Percentiles rank a stretch among this genome's conserved stretches.
Conservation (phyloP, 2,797 vertebrate species). For the Danio albolineatus region DNA sequence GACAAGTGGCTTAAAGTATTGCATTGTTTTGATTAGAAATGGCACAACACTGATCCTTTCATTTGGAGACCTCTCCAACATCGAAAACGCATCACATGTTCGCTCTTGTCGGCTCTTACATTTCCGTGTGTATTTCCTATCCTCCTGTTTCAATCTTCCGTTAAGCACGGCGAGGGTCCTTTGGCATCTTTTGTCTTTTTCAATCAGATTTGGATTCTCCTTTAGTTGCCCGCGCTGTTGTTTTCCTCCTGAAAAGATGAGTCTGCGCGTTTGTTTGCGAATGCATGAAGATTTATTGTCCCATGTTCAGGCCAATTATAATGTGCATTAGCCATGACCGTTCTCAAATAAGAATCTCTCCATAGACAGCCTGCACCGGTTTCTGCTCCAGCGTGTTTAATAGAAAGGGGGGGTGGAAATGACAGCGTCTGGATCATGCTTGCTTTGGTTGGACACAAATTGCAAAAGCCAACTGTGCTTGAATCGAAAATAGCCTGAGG, state of each 20-base stretch:
- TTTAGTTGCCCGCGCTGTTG: neutral
- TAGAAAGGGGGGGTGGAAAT: constrained; percentile 50
- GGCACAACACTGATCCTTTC: neutral
- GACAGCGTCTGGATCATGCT: constrained; percentile 65
- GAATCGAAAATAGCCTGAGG: constrained; percentile 51
- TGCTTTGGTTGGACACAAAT: constrained; percentile 52
- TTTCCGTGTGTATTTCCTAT: constrained; percentile 7
- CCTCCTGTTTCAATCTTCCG: neutral
- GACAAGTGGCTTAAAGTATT: neutral
- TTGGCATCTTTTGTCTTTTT: constrained; percentile 22
- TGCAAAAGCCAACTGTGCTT: constrained; percentile 54
- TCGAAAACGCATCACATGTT: neutral
- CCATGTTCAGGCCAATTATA: constrained; percentile 67
- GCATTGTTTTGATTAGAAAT: constrained; percentile 19
- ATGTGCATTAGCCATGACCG: constrained; percentile 64
- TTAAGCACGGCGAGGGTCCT: neutral
- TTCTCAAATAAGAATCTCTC: constrained; percentile 66
- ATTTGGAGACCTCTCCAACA: neutral
- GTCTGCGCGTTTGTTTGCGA: constrained; percentile 52
- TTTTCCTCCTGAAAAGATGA: constrained; percentile 29
- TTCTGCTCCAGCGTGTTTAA: constrained; percentile 61
- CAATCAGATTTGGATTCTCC: neutral
- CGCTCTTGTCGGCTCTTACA: neutral
- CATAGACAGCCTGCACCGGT: constrained; percentile 63
- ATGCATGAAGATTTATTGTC: constrained; percentile 64